Evolutionary conservation across 2,888 invertebrate genomes (phyloP).

Genomic region (Melinopterus prodromus): DNA sequence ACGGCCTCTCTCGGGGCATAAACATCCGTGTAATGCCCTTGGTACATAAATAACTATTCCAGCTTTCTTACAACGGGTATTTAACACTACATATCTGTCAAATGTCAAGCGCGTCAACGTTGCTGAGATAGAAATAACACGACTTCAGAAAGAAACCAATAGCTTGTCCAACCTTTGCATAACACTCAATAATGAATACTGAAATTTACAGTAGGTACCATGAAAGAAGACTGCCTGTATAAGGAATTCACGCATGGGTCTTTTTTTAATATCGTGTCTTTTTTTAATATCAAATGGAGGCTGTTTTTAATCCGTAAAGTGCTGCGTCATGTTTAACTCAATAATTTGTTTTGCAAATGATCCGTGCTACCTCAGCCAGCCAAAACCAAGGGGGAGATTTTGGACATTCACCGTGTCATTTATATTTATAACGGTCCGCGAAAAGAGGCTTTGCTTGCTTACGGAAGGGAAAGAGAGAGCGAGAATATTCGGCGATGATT

Average conservation of each 20-base stretch:
- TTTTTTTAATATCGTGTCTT: neutral
- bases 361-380: constrained; percentile 37
- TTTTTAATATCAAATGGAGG: neutral
- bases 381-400: neutral
- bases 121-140: too few relatives aligned
- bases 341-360: constrained; percentile 60
- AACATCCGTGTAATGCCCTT: too few relatives aligned
- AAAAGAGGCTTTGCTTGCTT: neutral
- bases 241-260: neutral
- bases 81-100: too few relatives aligned
- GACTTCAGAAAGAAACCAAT: too few relatives aligned
- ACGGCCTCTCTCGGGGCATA: too few relatives aligned
- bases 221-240: too few relatives aligned
- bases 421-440: constrained; percentile 49
- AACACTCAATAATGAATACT: too few relatives aligned
- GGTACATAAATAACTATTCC: too few relatives aligned
- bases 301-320: constrained; percentile 54
- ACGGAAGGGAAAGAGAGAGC: neutral
- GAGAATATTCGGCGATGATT: constrained; percentile 11
- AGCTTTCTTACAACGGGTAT: too few relatives aligned
- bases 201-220: too few relatives aligned
- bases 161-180: too few relatives aligned
- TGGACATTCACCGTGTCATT: constrained; percentile 42
- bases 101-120: too few relatives aligned
- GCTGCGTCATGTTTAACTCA: constrained; percentile 58